These are phyloP conservation scores for Selene dorsalis DNA, from an alignment of 2,797 vertebrate genomes.

Conservation along the genomic window DNA sequence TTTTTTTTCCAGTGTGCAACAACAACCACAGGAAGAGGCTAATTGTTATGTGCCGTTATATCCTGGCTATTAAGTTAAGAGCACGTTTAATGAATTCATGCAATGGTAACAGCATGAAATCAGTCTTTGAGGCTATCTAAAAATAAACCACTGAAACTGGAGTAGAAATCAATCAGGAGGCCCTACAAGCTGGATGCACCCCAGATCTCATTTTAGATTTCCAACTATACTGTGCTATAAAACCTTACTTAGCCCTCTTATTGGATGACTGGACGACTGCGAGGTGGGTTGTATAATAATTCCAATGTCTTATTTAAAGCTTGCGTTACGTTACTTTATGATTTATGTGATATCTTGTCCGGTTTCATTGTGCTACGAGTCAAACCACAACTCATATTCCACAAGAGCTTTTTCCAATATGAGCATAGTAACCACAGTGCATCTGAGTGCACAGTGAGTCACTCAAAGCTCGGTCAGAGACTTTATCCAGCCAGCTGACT, in stretches of 20 bases:
- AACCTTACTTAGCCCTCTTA: conserved; percentile 34
- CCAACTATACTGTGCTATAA: neutral
- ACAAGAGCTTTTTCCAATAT: conserved; percentile 33
- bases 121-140: conserved; percentile 28
- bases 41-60: conserved; percentile 30
- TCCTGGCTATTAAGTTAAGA: conserved; percentile 41
- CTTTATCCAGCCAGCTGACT: conserved; percentile 38
- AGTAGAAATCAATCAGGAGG: conserved; percentile 26
- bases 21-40: conserved; percentile 27
- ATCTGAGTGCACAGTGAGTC: conserved; percentile 45
- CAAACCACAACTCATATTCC: neutral
- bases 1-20: conserved; percentile 29
- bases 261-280: conserved; percentile 8
- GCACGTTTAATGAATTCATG: conserved; percentile 38
- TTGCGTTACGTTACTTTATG: conserved; percentile 11
- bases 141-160: conserved; percentile 29
- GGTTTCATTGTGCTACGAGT: neutral
- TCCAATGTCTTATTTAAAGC: conserved; percentile 26
- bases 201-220: conserved; percentile 18
- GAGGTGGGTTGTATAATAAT: conserved; percentile 16
- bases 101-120: conserved; percentile 23
- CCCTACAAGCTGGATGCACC: neutral
- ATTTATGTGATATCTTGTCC: conserved; percentile 30
- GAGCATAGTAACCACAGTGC: conserved; percentile 36
- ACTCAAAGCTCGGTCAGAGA: conserved; percentile 44